Conservation (phyloP, 2,113 vertebrate species). For the Mellivora capensis region DNA sequence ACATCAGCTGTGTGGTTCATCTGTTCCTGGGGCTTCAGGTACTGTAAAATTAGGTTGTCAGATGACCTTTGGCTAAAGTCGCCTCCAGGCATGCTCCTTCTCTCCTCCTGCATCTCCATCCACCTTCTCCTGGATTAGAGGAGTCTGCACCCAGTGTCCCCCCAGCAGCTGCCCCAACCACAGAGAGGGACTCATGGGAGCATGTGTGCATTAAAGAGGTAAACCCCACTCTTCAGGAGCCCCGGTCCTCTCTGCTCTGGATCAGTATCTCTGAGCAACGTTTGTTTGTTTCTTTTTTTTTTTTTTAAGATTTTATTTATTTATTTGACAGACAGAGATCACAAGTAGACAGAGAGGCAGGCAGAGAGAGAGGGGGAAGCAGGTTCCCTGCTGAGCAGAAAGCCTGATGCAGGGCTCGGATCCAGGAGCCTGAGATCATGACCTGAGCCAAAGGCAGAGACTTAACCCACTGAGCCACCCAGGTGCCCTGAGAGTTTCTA, state of each 20-base stretch:
- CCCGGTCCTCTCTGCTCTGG: background rate
- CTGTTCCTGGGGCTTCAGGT: background rate
- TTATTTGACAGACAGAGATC: too few species aligned
- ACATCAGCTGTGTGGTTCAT: background rate
- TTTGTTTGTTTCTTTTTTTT: too few species aligned
- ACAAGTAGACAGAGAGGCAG: too few species aligned
- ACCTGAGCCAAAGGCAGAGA: too few species aligned
- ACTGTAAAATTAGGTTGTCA: background rate
- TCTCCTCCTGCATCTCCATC: background rate
- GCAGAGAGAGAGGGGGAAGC: too few species aligned
- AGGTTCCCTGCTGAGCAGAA: too few species aligned
- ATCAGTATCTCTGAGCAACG: background rate
- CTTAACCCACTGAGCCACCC: too few species aligned
- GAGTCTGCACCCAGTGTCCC: background rate
- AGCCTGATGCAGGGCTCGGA: too few species aligned
- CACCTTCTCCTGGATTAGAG: background rate
- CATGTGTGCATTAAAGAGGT: background rate
- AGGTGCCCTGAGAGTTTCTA: background rate
- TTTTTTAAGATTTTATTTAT: too few species aligned
- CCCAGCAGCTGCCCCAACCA: rapidly evolving
- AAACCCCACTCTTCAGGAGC: background rate
- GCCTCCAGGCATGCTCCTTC: background rate
- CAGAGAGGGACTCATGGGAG: background rate
- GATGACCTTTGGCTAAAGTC: background rate
- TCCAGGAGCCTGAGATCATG: too few species aligned